Evolutionary conservation across 2,797 vertebrate species (phyloP).

Genomic region (Enteromius anoplus): DNA sequence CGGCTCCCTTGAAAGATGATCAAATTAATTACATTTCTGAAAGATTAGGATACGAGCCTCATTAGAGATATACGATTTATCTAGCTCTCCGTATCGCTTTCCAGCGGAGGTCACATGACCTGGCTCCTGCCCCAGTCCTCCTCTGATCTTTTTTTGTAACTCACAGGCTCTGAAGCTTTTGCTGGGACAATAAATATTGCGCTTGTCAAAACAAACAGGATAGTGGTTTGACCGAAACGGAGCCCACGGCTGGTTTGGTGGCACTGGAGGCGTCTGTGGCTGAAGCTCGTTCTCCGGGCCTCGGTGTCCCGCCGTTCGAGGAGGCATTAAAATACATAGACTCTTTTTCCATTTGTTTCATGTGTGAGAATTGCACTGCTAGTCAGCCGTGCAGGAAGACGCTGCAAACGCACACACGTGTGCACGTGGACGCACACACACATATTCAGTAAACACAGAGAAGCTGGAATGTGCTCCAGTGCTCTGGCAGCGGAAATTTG

Average conservation of each 20-base stretch:
- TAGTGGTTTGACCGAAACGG: constrained; percentile 46
- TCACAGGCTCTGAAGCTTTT: constrained; percentile 18
- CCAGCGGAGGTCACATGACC: constrained; percentile 15
- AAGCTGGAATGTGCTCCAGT: constrained; percentile 63
- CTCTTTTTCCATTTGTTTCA: constrained; percentile 27
- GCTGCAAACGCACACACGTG: constrained; percentile 23
- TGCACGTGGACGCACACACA: constrained; percentile 47
- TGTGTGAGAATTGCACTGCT: constrained; percentile 35
- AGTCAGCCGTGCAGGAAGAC: constrained; percentile 43
- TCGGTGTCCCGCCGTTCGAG: constrained; percentile 5
- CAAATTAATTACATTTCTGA: constrained; percentile 43
- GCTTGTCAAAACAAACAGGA: constrained; percentile 55
- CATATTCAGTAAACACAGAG: constrained; percentile 61
- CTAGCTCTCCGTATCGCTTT: constrained; percentile 11
- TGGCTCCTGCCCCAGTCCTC: constrained; percentile 10
- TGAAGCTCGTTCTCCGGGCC: constrained; percentile 31
- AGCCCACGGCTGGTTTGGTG: constrained; percentile 34
- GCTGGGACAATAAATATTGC: constrained; percentile 53
- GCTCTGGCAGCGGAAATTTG: constrained; percentile 65
- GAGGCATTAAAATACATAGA: constrained; percentile 31
- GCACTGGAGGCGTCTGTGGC: constrained; percentile 21
- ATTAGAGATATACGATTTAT: constrained; percentile 25
- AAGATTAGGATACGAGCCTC: constrained; percentile 7
- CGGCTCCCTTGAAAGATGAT: constrained; percentile 7
- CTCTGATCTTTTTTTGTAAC: constrained; percentile 14